Conservation (phyloP, 2,888 invertebrate species). For the Tetropium fuscum region DNA sequence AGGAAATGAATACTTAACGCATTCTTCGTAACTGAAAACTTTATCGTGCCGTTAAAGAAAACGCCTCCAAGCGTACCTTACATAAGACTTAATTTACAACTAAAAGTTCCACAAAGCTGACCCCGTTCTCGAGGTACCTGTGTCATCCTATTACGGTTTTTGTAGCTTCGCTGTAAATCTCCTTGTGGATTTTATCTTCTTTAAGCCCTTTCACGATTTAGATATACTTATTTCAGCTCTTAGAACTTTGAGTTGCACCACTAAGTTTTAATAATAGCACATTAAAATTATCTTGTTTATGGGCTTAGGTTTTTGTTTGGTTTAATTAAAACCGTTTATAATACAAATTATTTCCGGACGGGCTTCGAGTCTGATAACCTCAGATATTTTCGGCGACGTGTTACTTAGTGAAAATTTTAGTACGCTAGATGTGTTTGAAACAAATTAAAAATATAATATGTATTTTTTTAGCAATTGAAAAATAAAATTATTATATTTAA, state of each 20-base stretch:
- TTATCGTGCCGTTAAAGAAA: constrained; percentile 8
- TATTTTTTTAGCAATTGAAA: no score
- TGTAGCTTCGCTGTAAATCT: constrained; percentile 41
- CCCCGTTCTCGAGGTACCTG: constrained; percentile 40
- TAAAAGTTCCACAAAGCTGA: constrained; percentile 39
- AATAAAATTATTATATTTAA: no score
- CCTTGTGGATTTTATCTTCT: constrained; percentile 44
- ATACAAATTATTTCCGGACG: neutral
- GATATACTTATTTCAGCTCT: constrained; percentile 38
- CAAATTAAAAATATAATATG: no score
- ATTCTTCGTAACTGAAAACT: constrained; percentile 9
- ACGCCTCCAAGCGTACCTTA: constrained; percentile 9
- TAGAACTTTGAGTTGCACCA: constrained; percentile 31
- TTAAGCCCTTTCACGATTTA: constrained; percentile 32
- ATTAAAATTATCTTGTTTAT: constrained; percentile 28
- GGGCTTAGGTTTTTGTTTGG: constrained; percentile 5
- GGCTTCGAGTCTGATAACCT: no score
- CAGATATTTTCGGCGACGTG: no score
- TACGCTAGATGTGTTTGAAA: no score
- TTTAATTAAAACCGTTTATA: constrained; percentile 16
- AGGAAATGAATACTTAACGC: no score
- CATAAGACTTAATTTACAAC: constrained; percentile 42
- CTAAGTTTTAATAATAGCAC: constrained; percentile 34
- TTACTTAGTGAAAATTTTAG: no score
- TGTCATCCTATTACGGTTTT: constrained; percentile 45